These are phyloP conservation scores for Stomatorhinus ivindoensis DNA, from an alignment of 2,113 vertebrate species.

Conservation along the genomic window DNA sequence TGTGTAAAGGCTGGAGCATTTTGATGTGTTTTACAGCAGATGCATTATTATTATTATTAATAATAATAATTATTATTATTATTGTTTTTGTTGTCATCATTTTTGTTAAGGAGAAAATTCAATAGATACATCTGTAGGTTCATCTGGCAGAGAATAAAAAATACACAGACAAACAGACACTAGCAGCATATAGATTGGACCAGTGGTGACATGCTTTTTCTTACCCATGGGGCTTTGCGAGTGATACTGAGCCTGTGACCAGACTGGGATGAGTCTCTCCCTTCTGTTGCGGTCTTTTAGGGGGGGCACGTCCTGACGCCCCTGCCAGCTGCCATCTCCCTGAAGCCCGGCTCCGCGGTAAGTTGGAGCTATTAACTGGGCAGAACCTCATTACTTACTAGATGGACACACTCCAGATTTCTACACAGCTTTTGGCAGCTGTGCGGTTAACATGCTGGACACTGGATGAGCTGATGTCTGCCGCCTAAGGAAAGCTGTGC, in stretches of 20 bases:
- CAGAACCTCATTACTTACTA: neutral
- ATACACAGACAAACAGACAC: neutral
- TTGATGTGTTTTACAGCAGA: neutral
- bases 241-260: neutral
- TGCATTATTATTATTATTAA: neutral
- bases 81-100: neutral
- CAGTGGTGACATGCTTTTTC: neutral
- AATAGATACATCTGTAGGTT: neutral
- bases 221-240: neutral
- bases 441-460: neutral
- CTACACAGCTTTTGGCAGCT: neutral
- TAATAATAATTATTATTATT: neutral
- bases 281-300: conserved; percentile 38
- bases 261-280: neutral
- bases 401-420: neutral
- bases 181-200: neutral
- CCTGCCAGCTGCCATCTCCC: conserved; percentile 63
- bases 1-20: neutral
- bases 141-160: neutral
- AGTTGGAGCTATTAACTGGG: conserved; percentile 34
- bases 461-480: neutral
- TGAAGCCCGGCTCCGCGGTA: conserved; percentile 71
- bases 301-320: conserved; percentile 70
- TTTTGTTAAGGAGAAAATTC: neutral
- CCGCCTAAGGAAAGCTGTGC: neutral